Evolutionary conservation across 2,113 vertebrate genomes (phyloP), one percentile per base, ranked within the genome.

Genomic region (Arothron firmamentum): DNA sequence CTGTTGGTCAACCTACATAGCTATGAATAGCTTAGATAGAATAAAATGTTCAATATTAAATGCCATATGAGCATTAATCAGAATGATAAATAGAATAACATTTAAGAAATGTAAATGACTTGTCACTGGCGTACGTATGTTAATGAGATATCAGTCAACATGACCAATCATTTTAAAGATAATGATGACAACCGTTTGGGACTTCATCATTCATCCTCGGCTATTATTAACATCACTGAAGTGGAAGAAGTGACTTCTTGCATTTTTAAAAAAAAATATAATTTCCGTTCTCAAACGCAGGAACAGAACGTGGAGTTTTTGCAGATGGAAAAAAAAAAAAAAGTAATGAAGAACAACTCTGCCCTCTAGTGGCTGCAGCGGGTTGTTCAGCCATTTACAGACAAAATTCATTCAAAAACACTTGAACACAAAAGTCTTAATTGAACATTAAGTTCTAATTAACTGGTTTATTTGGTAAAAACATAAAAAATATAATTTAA

Each of bases 131-230:
- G 20, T 62, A 48, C 43, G 16, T 6, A 47, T 18, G 41, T 21
- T 25, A 34, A 57, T 48, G 14, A 7, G 13, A n/a, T 47, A 9
- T 51, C 10, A 58, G 25, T 63, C 46, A 53, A 19, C 23, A 56
- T 54, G 21, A 54, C 11, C 13, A 25, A 25, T 17, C 6, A 31
- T 21, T 14, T 19, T 43, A 11, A 58, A 34, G 13, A 34, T 14
- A 15, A 34, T 5, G 43, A 54, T 12, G 31, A 23, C 14, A 2
- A 19, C 16, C 10, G 13, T 3, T 19, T 8, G 21, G 7, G 25
- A 41, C 43, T 21, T 25, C 9, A 54, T 42, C 14, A 59, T 63
- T 72, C 53, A 52, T 52, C 18, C 18, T 59, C 31, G 34, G 34
- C 34, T 38, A 38, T 12, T 11, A 38, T 38, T 38, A 38, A 38